phyloP scores from a whole-genome alignment of 2,888 invertebrate genomes.

The Drosophila mercatorum region DNA sequence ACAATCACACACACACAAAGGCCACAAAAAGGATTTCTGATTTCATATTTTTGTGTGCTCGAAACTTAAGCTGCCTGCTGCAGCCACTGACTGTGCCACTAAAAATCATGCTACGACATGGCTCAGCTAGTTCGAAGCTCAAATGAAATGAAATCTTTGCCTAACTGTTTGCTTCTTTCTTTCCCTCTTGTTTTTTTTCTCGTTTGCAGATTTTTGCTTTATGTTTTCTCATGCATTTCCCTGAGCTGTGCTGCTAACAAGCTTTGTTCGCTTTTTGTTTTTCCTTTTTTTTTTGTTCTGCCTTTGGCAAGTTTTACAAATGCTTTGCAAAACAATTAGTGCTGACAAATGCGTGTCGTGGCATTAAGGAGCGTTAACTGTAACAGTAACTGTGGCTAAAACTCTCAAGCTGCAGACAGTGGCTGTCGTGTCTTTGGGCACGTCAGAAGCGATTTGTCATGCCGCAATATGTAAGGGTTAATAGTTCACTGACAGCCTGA shows the following conservation, averaged over 20 bases:
- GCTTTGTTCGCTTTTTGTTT: conserved; percentile 18
- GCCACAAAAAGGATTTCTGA: conserved; percentile 51
- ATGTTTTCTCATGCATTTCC: conserved; percentile 28
- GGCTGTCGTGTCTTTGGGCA: conserved; percentile 46
- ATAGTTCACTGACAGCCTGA: conserved; percentile 54
- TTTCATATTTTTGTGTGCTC: conserved; percentile 32
- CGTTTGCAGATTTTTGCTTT: conserved; percentile 29
- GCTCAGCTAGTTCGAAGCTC: conserved; percentile 39
- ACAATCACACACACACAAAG: background rate
- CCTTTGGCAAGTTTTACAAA: conserved; percentile 35
- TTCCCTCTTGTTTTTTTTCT: background rate
- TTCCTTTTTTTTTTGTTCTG: background rate
- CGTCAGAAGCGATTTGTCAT: conserved; percentile 69
- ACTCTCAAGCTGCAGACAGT: conserved; percentile 30
- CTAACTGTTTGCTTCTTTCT: conserved; percentile 4
- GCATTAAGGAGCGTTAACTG: conserved; percentile 29
- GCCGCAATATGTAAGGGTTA: conserved; percentile 55
- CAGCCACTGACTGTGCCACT: conserved; percentile 27
- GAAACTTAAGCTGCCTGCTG: conserved; percentile 2
- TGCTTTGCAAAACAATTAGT: conserved; percentile 70
- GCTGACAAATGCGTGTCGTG: conserved; percentile 59
- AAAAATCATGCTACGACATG: conserved; percentile 52
- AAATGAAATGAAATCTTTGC: conserved; percentile 42
- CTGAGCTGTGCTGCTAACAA: conserved; percentile 46
- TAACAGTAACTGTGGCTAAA: conserved; percentile 8